Percentiles rank a stretch among this genome's conserved stretches.
Conservation (phyloP, 2,888 invertebrate genomes). For the Schrankia costaestrigalis region DNA sequence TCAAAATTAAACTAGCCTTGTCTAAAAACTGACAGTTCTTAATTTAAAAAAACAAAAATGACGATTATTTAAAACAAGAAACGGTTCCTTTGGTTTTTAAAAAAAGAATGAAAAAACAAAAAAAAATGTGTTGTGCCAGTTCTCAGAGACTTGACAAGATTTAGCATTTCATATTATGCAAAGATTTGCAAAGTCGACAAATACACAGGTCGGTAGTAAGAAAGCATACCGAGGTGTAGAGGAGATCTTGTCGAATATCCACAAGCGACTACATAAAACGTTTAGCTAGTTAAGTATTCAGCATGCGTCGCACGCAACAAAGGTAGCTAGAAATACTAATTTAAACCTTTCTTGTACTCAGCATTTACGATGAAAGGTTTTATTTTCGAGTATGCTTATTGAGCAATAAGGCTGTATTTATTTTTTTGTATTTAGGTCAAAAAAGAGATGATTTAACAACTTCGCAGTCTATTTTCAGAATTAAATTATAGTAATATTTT, state of each 20-base stretch:
- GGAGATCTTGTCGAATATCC: constrained; percentile 21
- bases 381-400: constrained; percentile 27
- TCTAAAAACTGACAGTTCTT: too few relatives aligned
- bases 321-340: constrained; percentile 33
- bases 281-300: constrained; percentile 30
- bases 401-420: too few relatives aligned
- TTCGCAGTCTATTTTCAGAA: too few relatives aligned
- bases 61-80: too few relatives aligned
- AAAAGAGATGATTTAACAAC: too few relatives aligned
- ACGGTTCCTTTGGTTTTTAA: too few relatives aligned
- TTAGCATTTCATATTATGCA: constrained; percentile 34
- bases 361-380: constrained; percentile 26
- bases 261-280: constrained; percentile 28
- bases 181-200: constrained; percentile 30
- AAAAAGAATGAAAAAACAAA: constrained; percentile 11
- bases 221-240: constrained; percentile 17
- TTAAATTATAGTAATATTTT: too few relatives aligned
- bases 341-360: constrained; percentile 23
- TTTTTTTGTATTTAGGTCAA: too few relatives aligned
- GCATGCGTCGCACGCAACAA: constrained; percentile 27
- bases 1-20: too few relatives aligned
- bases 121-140: constrained; percentile 20
- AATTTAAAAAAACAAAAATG: too few relatives aligned
- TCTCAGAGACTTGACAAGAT: constrained; percentile 27
- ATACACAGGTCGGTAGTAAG: constrained; percentile 22